Base-by-base conservation (phyloP, 2,113 vertebrate genomes). In the Trochalopteron elliotii region DNA sequence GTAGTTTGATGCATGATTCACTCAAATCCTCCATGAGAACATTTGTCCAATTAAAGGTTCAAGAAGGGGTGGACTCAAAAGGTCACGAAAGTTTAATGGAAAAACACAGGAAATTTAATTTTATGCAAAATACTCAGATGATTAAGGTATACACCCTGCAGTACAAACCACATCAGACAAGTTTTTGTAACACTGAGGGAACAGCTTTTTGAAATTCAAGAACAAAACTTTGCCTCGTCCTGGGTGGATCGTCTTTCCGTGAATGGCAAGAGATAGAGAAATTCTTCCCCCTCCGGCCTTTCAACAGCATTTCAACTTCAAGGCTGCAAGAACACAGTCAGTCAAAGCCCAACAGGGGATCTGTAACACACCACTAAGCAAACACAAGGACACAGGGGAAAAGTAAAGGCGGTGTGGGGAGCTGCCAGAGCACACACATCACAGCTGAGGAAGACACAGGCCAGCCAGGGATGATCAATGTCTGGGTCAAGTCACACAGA, bases 171-270 rank as follows among this genome's bases (percentile, higher is more conserved):
- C 25, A 28, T 40, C 40, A 72, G 55, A 17, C 12, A 80, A 53
- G 28, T 23, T 63, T 52, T 60, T 13, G 16, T 77, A 83, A 59
- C 0, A 0, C 28, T 69, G 25, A 5, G 5, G 23, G 9, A 93
- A 88, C 2, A 60, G 40, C 25, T 86, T 67, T 52, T 30, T 74
- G 42, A 77, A 78, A 81, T 45, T 61, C 55, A 83, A 74, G 37
- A 89, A 25, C 15, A 70, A 57, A 57, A 68, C 15, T 64, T 33
- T 31, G 37, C 44, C 30, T 75, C 35, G 50, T 90, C 49, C 55
- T 60, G 20, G 2, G 22, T 12, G 20, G 63, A n/a, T 27, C 77
- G 33, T 50, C 56, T 76, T 68, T 56, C 45, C 88, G 37, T n/a
- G 57, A 83, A 60, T 4, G 1, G 1, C 7, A 84, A 55, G 27